Percentiles rank a stretch among this genome's conserved stretches.
These are phyloP conservation scores for Congeria kusceri DNA, from an alignment of 2,888 invertebrate genomes.

Conservation along the genomic window DNA sequence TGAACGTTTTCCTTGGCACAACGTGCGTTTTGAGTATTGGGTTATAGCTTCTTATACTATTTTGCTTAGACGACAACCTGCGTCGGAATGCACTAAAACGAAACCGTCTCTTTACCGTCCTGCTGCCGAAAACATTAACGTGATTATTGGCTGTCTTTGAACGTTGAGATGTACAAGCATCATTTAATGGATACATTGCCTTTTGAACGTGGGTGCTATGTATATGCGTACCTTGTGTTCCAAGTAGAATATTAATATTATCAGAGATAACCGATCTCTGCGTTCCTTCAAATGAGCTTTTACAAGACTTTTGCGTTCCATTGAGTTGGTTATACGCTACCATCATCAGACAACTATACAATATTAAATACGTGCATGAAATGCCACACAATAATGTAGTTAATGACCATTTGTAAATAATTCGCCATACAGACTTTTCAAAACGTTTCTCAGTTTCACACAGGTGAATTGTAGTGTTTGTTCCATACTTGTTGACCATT, in stretches of 20 bases:
- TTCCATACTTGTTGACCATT: constrained; percentile 49
- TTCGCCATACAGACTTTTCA: constrained; percentile 39
- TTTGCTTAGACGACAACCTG: constrained; percentile 1
- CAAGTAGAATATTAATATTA: no score
- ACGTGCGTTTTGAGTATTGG: constrained; percentile 16
- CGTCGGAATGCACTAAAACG: no score
- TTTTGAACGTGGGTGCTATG: no score
- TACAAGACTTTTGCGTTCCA: constrained; percentile 13
- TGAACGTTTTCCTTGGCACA: constrained; percentile 54
- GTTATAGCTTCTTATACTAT: constrained; percentile 37
- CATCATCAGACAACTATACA: constrained; percentile 52
- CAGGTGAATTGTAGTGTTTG: constrained; percentile 45
- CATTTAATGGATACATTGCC: no score
- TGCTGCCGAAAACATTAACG: background rate
- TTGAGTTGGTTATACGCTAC: constrained; percentile 51
- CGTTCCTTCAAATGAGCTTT: constrained; percentile 45
- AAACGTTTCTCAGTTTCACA: constrained; percentile 50
- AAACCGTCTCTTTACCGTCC: background rate
- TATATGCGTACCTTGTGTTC: no score
- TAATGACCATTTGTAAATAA: constrained; percentile 49
- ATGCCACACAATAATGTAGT: constrained; percentile 43
- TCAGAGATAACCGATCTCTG: constrained; percentile 54
- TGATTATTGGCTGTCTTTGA: no score
- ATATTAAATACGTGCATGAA: constrained; percentile 45
- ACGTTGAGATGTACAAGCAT: no score